Percentiles rank a stretch among this genome's conserved stretches.
These are phyloP conservation scores for Drosophila nigrodunni DNA, from an alignment of 1,140 invertebrate genomes.

Conservation along the genomic window DNA sequence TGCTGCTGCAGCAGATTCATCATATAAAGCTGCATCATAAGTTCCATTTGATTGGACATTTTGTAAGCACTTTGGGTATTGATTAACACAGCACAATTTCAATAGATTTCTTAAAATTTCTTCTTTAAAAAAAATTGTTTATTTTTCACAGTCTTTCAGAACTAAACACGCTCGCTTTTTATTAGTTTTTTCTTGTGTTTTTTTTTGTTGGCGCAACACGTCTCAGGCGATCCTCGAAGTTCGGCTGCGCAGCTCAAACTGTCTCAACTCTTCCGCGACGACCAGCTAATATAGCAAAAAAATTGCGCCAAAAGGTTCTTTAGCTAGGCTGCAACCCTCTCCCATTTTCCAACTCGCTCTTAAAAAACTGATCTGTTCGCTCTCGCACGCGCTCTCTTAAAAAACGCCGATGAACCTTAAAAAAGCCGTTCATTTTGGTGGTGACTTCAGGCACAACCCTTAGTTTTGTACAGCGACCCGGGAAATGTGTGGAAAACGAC, in stretches of 20 bases:
- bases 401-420: slow-evolving; percentile 65
- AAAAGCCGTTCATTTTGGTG: slow-evolving; percentile 40
- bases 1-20: slow-evolving; percentile 82
- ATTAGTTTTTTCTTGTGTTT: background rate
- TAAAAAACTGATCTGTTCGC: slow-evolving; percentile 45
- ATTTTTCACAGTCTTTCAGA: slow-evolving; percentile 43
- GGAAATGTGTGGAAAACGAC: slow-evolving; percentile 64
- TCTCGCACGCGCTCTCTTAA: slow-evolving; percentile 53
- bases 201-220: slow-evolving; percentile 29
- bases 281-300: slow-evolving; percentile 78
- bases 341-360: slow-evolving; percentile 26
- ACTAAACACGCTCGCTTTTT: slow-evolving; percentile 26
- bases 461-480: slow-evolving; percentile 54
- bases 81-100: slow-evolving; percentile 47
- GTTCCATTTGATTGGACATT: slow-evolving; percentile 83
- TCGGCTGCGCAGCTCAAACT: slow-evolving; percentile 82
- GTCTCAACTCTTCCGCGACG: slow-evolving; percentile 80
- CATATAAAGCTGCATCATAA: slow-evolving; percentile 84
- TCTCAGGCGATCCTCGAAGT: slow-evolving; percentile 70
- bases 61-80: slow-evolving; percentile 48
- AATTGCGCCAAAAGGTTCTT: slow-evolving; percentile 57
- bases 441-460: slow-evolving; percentile 49
- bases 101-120: slow-evolving; percentile 34
- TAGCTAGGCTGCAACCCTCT: slow-evolving; percentile 62
- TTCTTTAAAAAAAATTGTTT: slow-evolving; percentile 48